phyloP scores from a whole-genome alignment of 2,888 invertebrate species.

The Argyresthia albistria region DNA sequence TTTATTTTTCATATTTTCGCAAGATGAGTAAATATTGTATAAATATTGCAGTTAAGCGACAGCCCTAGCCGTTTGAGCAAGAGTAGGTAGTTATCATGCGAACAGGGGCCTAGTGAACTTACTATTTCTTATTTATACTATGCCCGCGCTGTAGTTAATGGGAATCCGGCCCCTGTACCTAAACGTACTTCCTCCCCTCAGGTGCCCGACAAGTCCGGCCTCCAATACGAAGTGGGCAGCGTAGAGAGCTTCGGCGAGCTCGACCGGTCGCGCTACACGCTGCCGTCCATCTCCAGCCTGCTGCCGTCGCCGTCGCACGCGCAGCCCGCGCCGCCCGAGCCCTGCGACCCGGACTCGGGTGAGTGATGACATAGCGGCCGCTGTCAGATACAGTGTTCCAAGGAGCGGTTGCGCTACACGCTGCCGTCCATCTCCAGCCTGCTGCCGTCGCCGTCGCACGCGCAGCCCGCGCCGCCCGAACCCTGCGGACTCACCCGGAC shows the following conservation, averaged over 20 bases:
- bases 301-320: conserved; percentile 81
- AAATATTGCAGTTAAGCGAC: no score
- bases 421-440: conserved; percentile 81
- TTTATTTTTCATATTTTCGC: no score
- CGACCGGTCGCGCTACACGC: conserved; percentile 80
- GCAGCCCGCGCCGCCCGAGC: conserved; percentile 82
- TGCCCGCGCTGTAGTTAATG: no score
- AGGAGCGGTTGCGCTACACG: conserved; percentile 79
- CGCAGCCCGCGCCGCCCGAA: conserved; percentile 82
- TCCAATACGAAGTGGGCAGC: conserved; percentile 81
- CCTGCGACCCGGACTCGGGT: conserved; percentile 83
- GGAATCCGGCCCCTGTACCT: no score
- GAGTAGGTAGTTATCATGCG: no score
- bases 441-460: conserved; percentile 80
- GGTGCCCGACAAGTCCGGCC: conserved; percentile 8
- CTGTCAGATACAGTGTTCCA: background rate
- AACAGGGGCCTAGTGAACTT: no score
- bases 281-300: conserved; percentile 80
- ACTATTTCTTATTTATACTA: no score
- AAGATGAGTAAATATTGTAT: no score
- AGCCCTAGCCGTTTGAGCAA: no score
- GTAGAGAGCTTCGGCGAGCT: conserved; percentile 86
- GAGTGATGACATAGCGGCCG: background rate
- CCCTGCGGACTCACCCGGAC: conserved; percentile 77
- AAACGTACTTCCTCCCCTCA: no score